Evolutionary conservation across 2,113 vertebrate genomes (phyloP), one percentile per base, ranked within the genome.

Genomic region (Sterna hirundo): DNA sequence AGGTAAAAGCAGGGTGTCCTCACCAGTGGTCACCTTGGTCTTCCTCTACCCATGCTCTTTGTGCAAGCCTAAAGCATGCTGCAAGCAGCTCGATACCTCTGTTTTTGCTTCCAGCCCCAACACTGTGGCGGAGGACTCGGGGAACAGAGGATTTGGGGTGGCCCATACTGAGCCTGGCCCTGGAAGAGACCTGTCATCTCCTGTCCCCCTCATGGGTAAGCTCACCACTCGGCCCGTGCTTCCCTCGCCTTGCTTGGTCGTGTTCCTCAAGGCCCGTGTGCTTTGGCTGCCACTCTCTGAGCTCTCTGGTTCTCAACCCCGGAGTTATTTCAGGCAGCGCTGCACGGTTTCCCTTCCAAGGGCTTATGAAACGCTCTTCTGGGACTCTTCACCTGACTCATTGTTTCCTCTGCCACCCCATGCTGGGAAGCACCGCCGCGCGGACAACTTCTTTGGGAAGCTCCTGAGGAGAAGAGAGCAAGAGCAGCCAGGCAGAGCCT

Each of bases 351-450:
- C 86, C 86, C 96, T 97, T 97, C 95, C 96, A 97, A 93, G 40
- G 84, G 46, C 93, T 97, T 97, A 97, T 95, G 96, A 97, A 95
- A 95, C 75, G 1, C 86, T 94, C 93, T 94, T 96, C 95, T 96
- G 94, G 93, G 96, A 94, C 83, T 93, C 94, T 97, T 97, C 96
- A 94, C 97, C 95, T 97, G 96, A 97, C 93, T 97, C 96, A 95
- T 91, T 96, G 91, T 94, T 96, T 97, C 97, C 95, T 94, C 89
- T 95, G 93, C 93, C 93, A 95, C 94, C 95, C 95, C 93, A 92
- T n/a, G 69, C 90, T 91, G 94, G 90, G 96, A 94, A 96, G 91
- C 83, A 79, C 77, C 14, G 44, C 88, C 10, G 58, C 15, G 64
- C 62, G 1, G 46, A 95, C 51, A 86, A 85, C 91, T 97, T 95